phyloP scores from a whole-genome alignment of 2,797 vertebrate species.

The Pelodytes ibericus region DNA sequence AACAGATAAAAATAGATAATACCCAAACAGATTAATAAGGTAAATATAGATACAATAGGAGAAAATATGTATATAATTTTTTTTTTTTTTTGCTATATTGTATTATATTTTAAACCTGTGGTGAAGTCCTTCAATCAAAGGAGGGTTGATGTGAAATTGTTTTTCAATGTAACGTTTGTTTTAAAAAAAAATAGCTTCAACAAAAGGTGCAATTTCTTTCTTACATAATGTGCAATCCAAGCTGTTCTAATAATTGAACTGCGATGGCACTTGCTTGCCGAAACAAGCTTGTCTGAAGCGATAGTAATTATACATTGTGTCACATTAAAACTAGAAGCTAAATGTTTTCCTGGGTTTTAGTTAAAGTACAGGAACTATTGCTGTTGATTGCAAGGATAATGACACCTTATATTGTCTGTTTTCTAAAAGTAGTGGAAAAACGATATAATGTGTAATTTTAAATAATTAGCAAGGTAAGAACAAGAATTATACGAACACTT shows the following conservation, averaged over 20 bases:
- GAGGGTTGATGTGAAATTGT: too few relatives aligned
- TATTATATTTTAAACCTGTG: too few relatives aligned
- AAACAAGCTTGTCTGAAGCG: constrained; percentile 12
- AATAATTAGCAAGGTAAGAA: constrained; percentile 35
- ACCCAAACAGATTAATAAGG: too few relatives aligned
- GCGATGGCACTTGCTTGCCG: neutral
- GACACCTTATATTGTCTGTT: constrained; percentile 35
- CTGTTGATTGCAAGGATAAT: constrained; percentile 36
- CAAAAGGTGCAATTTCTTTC: neutral
- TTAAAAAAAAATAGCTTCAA: too few relatives aligned
- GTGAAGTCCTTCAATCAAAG: too few relatives aligned
- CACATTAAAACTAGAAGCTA: constrained; percentile 16
- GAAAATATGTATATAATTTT: too few relatives aligned
- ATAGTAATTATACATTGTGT: constrained; percentile 16
- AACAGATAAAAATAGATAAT: too few relatives aligned
- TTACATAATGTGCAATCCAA: constrained; percentile 9
- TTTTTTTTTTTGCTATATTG: too few relatives aligned
- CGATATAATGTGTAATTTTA: constrained; percentile 35
- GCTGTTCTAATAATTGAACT: constrained; percentile 21
- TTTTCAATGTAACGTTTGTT: too few relatives aligned
- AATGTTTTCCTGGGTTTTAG: constrained; percentile 24
- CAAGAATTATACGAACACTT: constrained; percentile 11
- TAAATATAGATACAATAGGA: too few relatives aligned
- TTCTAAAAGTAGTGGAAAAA: constrained; percentile 10
- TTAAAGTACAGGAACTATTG: constrained; percentile 20